Evolutionary conservation across 1,140 invertebrate species (phyloP), one percentile per base, ranked within the genome.

Genomic region (Sinella curviseta): DNA sequence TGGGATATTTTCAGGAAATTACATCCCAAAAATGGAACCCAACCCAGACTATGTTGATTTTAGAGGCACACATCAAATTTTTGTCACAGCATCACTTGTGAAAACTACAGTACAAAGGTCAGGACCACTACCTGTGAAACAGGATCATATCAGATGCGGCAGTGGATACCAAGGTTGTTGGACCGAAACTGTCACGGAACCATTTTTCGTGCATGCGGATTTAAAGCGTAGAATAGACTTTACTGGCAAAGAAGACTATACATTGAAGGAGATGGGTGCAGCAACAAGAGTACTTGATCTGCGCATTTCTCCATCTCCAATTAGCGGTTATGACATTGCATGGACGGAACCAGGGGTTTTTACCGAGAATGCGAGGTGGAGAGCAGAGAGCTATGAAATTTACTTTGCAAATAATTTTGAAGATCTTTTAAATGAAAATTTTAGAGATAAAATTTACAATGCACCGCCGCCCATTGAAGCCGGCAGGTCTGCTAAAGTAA

Each of bases 161-260:
- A 75, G 74, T 75, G 74, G 34, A 3, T 75, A 75, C 24, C 35
- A 39, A 75, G 74, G 74, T 54, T 75, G 74, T 26, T 75, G 35
- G 33, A 75, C 14, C 39, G 39, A 75, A 48, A 36, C 39, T 36
- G 74, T 54, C 8, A 54, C 2, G 28, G 74, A 75, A 8, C 24
- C 34, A 26, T 75, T 75, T 75, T 36, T 75, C 74, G 35, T 39
- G 26, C n/a, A 3, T n/a, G 31, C 65, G 31, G 26, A 30, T 16
- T 2, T 33, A 14, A 60, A 26, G 24, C 12, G 57, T 3, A 60
- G 57, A 60, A 60, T 26, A 60, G 14, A 17, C 4, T 60, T 60
- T 26, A 16, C 4, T 14, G 57, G 57, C 8, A 60, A 3, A 3
- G 31, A n/a, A 26, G 24, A 60, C 4, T 60, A 60, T 60, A 3